Evolutionary conservation across 2,797 vertebrate genomes (phyloP).

Genomic region (Bryconaethiops microstoma): DNA sequence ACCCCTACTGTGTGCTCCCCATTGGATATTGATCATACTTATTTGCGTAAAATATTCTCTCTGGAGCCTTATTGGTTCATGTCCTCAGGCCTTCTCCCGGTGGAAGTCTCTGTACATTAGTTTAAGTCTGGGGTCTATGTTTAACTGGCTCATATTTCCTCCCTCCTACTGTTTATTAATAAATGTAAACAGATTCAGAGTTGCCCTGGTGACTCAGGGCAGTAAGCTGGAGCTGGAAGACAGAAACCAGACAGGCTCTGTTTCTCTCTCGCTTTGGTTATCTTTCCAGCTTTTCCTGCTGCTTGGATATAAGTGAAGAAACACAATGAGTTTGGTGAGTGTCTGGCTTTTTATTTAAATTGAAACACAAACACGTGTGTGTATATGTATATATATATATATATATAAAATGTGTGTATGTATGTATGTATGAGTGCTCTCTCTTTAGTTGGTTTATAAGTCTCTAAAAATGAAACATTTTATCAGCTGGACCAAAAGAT

Average conservation of each 20-base stretch:
- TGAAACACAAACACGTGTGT: too few species aligned
- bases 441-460: not conserved
- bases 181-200: conserved; percentile 76
- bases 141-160: conserved; percentile 61
- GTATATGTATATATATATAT: too few species aligned
- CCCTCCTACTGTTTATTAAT: conserved; percentile 77
- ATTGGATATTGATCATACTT: conserved; percentile 31
- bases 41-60: conserved; percentile 42
- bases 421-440: too few species aligned
- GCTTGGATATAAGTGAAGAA: conserved; percentile 31
- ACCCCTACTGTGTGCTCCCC: not conserved
- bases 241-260: conserved; percentile 40
- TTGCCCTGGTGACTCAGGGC: conserved; percentile 77
- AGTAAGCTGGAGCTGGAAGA: conserved; percentile 48
- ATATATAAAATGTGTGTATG: too few species aligned
- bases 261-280: conserved; percentile 15
- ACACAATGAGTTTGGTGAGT: conserved; percentile 24
- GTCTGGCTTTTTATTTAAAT: not conserved
- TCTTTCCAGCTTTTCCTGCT: conserved; percentile 21
- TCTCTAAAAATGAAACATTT: not conserved
- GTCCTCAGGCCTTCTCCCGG: conserved; percentile 23
- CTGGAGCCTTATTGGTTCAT: conserved; percentile 30
- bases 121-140: conserved; percentile 22
- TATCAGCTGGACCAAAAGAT: too few species aligned
- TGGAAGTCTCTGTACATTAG: conserved; percentile 37